phyloP scores from a whole-genome alignment of 2,888 invertebrate species.

The Rhorus exstirpatorius region DNA sequence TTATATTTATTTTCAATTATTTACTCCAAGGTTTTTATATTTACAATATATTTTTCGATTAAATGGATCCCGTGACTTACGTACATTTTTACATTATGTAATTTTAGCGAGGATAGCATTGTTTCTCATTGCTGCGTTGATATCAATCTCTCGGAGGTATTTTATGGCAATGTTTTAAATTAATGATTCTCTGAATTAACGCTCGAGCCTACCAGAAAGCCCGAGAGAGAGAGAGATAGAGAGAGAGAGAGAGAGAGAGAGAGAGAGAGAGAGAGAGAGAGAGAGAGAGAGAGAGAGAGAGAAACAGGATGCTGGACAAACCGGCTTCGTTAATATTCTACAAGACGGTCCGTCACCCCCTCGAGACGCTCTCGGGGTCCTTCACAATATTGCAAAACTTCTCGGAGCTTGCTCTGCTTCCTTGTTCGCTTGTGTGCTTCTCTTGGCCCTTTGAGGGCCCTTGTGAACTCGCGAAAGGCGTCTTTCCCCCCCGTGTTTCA shows the following conservation, averaged over 20 bases:
- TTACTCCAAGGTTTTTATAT: too few species aligned
- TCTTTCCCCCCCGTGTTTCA: conserved; percentile 50
- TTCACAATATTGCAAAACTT: conserved; percentile 70
- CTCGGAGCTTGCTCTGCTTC: conserved; percentile 40
- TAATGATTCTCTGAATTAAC: conserved; percentile 46
- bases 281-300: not conserved
- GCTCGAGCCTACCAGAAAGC: not conserved
- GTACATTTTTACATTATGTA: too few species aligned
- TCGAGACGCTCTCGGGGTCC: conserved; percentile 66
- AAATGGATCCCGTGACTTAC: too few species aligned
- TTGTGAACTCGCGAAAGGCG: conserved; percentile 60
- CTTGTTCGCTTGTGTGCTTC: conserved; percentile 40
- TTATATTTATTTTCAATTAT: too few species aligned
- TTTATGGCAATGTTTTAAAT: conserved; percentile 33
- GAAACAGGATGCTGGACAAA: conserved; percentile 51
- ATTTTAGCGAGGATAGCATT: too few species aligned
- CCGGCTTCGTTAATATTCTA: conserved; percentile 67
- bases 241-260: conserved; percentile 1
- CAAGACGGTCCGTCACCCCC: conserved; percentile 66
- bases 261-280: conserved; percentile 5
- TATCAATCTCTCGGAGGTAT: conserved; percentile 14
- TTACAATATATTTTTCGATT: too few species aligned
- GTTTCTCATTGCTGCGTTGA: too few species aligned
- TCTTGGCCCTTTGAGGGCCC: conserved; percentile 67
- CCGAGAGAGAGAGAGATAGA: not conserved